These are phyloP conservation scores for Sebastes diaconus DNA, from an alignment of 2,797 vertebrate species.

Conservation along the genomic window DNA sequence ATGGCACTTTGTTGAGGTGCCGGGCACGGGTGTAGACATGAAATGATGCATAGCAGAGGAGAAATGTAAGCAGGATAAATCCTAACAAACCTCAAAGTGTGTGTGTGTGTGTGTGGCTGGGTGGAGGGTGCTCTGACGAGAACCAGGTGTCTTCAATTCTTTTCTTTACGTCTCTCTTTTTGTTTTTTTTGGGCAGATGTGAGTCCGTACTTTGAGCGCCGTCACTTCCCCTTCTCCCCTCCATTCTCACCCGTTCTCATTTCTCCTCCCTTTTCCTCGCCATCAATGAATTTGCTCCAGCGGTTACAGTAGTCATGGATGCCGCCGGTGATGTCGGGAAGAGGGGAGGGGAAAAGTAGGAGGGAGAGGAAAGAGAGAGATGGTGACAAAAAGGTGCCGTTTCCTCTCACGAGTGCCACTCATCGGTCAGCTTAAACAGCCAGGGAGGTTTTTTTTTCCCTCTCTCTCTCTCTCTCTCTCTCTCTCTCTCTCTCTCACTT, in stretches of 20 bases:
- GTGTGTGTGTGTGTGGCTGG: conserved; percentile 25
- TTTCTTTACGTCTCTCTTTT: conserved; percentile 53
- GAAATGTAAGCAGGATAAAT: conserved; percentile 76
- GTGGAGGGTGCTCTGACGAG: conserved; percentile 71
- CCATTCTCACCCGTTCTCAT: conserved; percentile 31
- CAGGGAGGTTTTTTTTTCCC: conserved; percentile 5
- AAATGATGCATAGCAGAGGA: conserved; percentile 79
- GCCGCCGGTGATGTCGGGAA: conserved; percentile 38
- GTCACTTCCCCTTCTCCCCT: conserved; percentile 10
- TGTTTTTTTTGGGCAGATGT: conserved; percentile 33
- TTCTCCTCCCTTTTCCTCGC: conserved; percentile 39
- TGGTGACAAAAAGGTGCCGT: conserved; percentile 66
- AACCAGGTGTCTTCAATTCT: conserved; percentile 78
- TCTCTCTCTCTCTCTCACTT: conserved; percentile 10
- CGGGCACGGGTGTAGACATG: conserved; percentile 69
- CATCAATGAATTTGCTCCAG: conserved; percentile 53
- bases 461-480: not conserved
- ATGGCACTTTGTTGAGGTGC: conserved; percentile 70
- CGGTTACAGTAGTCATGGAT: conserved; percentile 17
- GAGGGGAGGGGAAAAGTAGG: conserved; percentile 28
- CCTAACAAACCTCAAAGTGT: conserved; percentile 70
- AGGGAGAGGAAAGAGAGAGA: conserved; percentile 38
- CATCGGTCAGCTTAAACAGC: conserved; percentile 39
- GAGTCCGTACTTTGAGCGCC: conserved; percentile 17
- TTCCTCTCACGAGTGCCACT: conserved; percentile 70